phyloP scores from a whole-genome alignment of 2,888 invertebrate genomes.

The Drosophila bunnanda region DNA sequence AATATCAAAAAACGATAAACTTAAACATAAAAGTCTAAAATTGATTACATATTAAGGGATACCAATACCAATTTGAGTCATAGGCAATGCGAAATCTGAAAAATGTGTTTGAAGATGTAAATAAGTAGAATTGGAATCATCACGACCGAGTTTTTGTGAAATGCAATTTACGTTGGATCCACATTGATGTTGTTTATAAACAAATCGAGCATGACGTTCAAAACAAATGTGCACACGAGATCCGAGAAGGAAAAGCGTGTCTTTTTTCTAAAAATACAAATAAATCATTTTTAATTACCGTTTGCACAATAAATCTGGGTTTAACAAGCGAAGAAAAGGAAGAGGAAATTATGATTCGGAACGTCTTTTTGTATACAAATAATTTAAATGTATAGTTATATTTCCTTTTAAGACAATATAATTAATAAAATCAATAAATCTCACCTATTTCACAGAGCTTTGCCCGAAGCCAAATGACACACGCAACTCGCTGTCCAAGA shows the following conservation, averaged over 20 bases:
- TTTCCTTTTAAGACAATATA: too few species aligned
- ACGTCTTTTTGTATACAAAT: not conserved
- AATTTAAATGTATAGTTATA: not conserved
- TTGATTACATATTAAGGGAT: not conserved
- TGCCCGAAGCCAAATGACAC: constrained; percentile 94
- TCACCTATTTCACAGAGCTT: constrained; percentile 87
- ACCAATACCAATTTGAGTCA: constrained; percentile 11
- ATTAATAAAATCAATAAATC: not conserved
- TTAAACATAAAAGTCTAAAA: not conserved
- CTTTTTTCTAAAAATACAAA: constrained; percentile 15
- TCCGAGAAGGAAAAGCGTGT: constrained; percentile 16
- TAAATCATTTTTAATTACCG: constrained; percentile 24
- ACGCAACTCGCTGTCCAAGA: constrained; percentile 89
- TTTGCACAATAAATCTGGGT: constrained; percentile 10
- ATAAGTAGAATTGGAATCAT: constrained; percentile 23
- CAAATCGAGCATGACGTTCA: constrained; percentile 40
- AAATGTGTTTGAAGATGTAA: constrained; percentile 30
- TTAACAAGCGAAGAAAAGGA: not conserved
- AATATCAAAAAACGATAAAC: not conserved
- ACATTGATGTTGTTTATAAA: constrained; percentile 36
- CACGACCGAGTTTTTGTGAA: constrained; percentile 12
- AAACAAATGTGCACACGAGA: constrained; percentile 38
- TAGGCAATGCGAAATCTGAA: constrained; percentile 3
- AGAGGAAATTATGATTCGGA: not conserved
- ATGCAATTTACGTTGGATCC: constrained; percentile 25